Evolutionary conservation across 2,888 invertebrate genomes (phyloP), one percentile per base, ranked within the genome.

Genomic region (Scotopteryx bipunctaria): DNA sequence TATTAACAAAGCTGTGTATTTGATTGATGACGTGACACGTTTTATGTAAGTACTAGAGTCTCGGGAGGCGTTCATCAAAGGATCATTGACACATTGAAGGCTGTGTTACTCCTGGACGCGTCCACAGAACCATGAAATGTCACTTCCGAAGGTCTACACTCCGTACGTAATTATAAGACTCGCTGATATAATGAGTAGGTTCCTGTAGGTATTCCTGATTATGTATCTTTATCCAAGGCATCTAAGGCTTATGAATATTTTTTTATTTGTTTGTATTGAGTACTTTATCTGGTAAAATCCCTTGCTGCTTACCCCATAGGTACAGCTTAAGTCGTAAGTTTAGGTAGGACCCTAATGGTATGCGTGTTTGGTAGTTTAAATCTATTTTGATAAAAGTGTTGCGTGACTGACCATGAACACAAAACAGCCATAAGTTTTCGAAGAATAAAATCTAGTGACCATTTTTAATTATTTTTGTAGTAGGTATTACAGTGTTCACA

Each of bases 121-220:
- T 3, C 29, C 46, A 52, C 41, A 46, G 35, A 13, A 45, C 41
- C 45, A 36, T 46, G 41, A 46, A 52, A 46, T 52, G 35, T 23
- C 41, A 50, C 44, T 44, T 50, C 21, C 44, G 29, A 43, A 38
- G 37, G 25, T 43, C 36, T 31, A 29, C 29, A 16, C 42, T 35
- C n/a, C n/a, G n/a, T n/a, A n/a, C n/a, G 36, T 43, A 50, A 50
- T 50, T 42, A 42, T 32, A 43, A n/a, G 13, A 4, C 35, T 5
- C 49, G 29, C 31, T 50, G 50, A 50, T 33, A 19, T 50, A 50
- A 50, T 35, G 44, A 38, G 44, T 38, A 44, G 23, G 43, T 50
- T 36, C 38, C 32, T 27, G 37, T n/a, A n/a, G n/a, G n/a, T n/a
- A n/a, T n/a, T n/a, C n/a, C 41, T 50, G 43, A 43, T 50, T 43